Conservation (phyloP, 1,140 invertebrate species). For the Zaprionus ornatus region DNA sequence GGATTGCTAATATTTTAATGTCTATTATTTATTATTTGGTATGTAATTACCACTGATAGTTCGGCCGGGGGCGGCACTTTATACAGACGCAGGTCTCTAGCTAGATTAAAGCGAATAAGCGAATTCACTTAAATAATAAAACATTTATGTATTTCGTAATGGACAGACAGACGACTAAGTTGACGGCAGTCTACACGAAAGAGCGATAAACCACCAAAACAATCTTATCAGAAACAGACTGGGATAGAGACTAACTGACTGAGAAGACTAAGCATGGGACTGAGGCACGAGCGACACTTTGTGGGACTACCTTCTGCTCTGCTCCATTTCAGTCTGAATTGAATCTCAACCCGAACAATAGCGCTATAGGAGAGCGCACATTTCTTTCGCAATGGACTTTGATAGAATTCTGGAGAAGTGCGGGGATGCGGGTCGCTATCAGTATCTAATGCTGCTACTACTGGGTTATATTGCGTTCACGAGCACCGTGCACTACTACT, state of each 20-base stretch:
- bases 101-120: constrained; percentile 68
- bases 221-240: constrained; percentile 64
- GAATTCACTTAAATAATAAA: constrained; percentile 74
- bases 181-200: constrained; percentile 23
- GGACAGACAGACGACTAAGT: constrained; percentile 2
- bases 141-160: constrained; percentile 44
- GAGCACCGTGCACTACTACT: constrained; percentile 85
- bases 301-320: constrained; percentile 27
- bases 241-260: neutral
- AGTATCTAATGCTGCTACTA: constrained; percentile 85
- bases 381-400: constrained; percentile 83
- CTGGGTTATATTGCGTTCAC: constrained; percentile 85
- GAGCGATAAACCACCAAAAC: constrained; percentile 57
- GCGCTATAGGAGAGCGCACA: constrained; percentile 6
- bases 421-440: constrained; percentile 87
- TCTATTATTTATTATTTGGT: neutral
- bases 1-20: neutral
- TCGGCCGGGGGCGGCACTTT: constrained; percentile 6
- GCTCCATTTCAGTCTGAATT: constrained; percentile 52
- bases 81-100: constrained; percentile 46
- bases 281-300: constrained; percentile 30
- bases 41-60: neutral
- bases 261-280: neutral
- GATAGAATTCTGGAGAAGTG: constrained; percentile 86
- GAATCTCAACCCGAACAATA: constrained; percentile 61